Base-by-base conservation (phyloP, 1,140 invertebrate genomes). In the Diorhabda elongata region DNA sequence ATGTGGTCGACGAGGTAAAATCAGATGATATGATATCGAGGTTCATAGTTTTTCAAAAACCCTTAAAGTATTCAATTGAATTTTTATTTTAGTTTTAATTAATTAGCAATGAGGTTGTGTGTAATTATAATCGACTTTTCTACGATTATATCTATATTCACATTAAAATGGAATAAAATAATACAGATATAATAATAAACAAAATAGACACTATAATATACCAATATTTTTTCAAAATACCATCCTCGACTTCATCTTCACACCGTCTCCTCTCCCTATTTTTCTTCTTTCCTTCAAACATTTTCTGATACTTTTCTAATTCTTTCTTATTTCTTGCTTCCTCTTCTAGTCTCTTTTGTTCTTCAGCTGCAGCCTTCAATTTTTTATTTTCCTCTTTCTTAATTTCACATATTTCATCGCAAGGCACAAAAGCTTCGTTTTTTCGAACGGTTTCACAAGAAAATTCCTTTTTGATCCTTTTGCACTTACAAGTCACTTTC, bases 401-500 rank as follows among this genome's bases (percentile, higher is more conserved):
- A 62, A 81, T 79, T 60, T 82, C 75, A 79, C 91, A 92, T 3
- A 81, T 75, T 3, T 84, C 83, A 75, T 92, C 89, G 75, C 91
- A 92, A 2, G 79, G 70, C 4, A 92, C 78, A 3, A 73, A 74
- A 0, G 83, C 82, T 72, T 85, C 78, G 7, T 85, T 83, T 42
- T 79, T 80, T 5, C 85, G 83, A 8, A 91, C 84, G 57, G 82
- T 75, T 59, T 87, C 86, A 77, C 95, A 97, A 0, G 87, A 80
- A 65, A 91, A 84, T 66, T 95, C 92, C 77, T 88, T 90, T 77
- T 91, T 94, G 3, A 91, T 83, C 68, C 92, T 86, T 68, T 90
- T 88, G 72, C 95, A 98, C 59, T 84, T 81, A 75, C 95, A 97
- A 58, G 85, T 84, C 0, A 95, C 77, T 78, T 91, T 91, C 0